Evolutionary conservation across 1,140 invertebrate genomes (phyloP).

Genomic region (Leptonema lineaticorne): DNA sequence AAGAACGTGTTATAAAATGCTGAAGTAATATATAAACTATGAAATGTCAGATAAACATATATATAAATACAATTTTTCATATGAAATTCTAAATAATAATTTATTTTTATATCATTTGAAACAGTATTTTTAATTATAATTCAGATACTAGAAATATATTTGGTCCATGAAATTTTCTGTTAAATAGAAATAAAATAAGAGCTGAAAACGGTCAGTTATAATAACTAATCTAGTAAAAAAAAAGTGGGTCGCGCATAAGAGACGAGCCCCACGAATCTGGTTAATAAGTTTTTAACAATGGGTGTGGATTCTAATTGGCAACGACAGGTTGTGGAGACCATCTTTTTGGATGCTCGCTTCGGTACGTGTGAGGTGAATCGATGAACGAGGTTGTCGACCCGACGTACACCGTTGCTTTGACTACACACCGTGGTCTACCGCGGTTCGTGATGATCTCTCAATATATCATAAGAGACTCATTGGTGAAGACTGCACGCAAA

Average conservation of each 20-base stretch:
- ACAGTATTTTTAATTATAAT: too few species aligned
- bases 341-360: conserved; percentile 5
- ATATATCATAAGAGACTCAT: neutral
- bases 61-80: too few species aligned
- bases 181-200: too few species aligned
- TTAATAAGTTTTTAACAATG: neutral
- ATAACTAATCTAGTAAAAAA: too few species aligned
- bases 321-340: conserved; percentile 7
- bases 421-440: neutral
- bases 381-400: conserved; percentile 29
- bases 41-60: too few species aligned
- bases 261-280: neutral
- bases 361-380: conserved; percentile 29
- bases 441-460: neutral
- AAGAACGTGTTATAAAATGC: too few species aligned
- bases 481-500: neutral
- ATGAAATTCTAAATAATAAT: too few species aligned
- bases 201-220: too few species aligned
- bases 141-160: too few species aligned
- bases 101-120: too few species aligned
- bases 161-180: too few species aligned
- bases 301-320: neutral
- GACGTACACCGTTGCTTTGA: conserved; percentile 18
- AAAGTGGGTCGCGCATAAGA: neutral
- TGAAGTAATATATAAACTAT: too few species aligned